Base-by-base conservation (phyloP, 2,797 vertebrate genomes). In the Apodemus agrarius region DNA sequence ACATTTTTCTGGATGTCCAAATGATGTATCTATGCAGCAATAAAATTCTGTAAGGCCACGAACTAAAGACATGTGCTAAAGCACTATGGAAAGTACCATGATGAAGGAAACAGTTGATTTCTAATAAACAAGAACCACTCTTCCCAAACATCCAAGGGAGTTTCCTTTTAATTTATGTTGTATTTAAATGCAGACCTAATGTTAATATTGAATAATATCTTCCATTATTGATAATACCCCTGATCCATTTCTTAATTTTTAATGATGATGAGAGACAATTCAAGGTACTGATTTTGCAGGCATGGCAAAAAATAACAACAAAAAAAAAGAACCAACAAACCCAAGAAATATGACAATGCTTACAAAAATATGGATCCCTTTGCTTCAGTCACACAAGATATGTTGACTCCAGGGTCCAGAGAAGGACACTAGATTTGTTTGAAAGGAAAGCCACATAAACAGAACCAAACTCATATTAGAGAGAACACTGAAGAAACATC, bases 71-170 rank as follows among this genome's bases (percentile, higher is more conserved):
- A 24, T 3, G 7, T 13, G 4, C 1, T 40, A 8, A 90, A 89
- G 12, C 19, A 79, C 43, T 6, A 0, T 1, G 22, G n/a, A 72
- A 2, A 57, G 0, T 34, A 12, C 16, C 84, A 2, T 19, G 65
- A 26, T 57, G 78, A 78, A 79, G 2, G 5, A 69, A n/a, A 54
- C 1, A 52, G 0, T 22, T 43, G 22, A 6, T 61, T 10, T 7
- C 9, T 65, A 22, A 14, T 43, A 57, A 87, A 67, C 1, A 52
- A 89, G 0, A 19, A 26, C 6, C 10, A 31, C 6, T 34, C 16
- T 90, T 92, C 29, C 10, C 9, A n/a, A 67, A 16, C 13, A 26
- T 65, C 34, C 21, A 81, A 43, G 11, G 4, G 11, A 14, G 7
- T 29, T 17, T 57, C 13, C 59, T 75, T 65, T 65, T n/a, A 52